phyloP scores from a whole-genome alignment of 2,888 invertebrate genomes.

The Listrodromus nycthemerus region DNA sequence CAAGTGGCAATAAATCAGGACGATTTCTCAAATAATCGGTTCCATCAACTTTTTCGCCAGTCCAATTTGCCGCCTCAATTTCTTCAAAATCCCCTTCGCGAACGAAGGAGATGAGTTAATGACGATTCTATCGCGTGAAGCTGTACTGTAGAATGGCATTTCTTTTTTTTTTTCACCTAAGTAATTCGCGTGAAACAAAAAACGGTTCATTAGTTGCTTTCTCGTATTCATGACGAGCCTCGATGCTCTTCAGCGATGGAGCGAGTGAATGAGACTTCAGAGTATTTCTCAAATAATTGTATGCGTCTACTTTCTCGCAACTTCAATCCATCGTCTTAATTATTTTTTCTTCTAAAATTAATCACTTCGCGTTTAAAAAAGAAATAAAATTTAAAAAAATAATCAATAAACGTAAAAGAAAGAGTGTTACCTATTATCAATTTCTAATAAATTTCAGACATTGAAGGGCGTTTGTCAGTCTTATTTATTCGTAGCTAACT shows the following conservation, averaged over 20 bases:
- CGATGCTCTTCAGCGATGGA: too few relatives aligned
- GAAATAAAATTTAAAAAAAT: too few relatives aligned
- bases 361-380: too few relatives aligned
- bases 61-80: not conserved
- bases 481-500: conserved; percentile 78
- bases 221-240: too few relatives aligned
- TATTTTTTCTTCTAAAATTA: too few relatives aligned
- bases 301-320: too few relatives aligned
- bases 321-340: too few relatives aligned
- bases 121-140: not conserved
- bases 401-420: not conserved
- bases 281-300: too few relatives aligned
- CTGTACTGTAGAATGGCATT: not conserved
- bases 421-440: not conserved
- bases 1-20: not conserved
- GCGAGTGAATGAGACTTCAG: too few relatives aligned
- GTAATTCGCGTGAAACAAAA: too few relatives aligned
- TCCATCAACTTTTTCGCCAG: conserved; percentile 7
- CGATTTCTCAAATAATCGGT: not conserved
- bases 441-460: conserved; percentile 19
- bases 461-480: conserved; percentile 76
- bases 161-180: not conserved
- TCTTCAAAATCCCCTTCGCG: not conserved
- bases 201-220: too few relatives aligned
- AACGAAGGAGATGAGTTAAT: not conserved